Percentiles rank a stretch among this genome's conserved stretches.
Evolutionary conservation across 2,888 invertebrate species (phyloP).

Genomic region (Lobophora halterata): DNA sequence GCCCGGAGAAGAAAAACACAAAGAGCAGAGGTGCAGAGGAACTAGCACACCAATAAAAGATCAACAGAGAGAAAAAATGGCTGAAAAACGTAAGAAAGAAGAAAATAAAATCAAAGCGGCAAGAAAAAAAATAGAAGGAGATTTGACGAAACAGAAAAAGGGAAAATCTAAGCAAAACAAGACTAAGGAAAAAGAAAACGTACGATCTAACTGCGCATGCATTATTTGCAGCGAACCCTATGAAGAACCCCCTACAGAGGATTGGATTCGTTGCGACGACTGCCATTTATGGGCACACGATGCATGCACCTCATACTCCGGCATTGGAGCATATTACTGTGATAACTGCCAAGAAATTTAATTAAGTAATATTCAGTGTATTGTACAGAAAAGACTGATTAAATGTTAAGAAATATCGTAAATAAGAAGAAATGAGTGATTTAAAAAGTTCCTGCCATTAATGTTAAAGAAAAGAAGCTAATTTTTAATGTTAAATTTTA

Average conservation of each 20-base stretch:
- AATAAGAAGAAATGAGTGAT: too few species aligned
- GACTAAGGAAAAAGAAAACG: background rate
- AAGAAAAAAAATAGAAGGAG: background rate
- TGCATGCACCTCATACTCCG: conserved; percentile 12
- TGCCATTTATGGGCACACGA: conserved; percentile 16
- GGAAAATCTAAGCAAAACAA: background rate
- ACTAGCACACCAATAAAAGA: conserved; percentile 3
- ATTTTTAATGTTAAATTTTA: too few species aligned
- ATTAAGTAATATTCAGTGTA: background rate
- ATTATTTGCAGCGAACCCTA: conserved; percentile 1
- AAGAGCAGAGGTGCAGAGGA: conserved; percentile 1
- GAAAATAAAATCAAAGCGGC: background rate
- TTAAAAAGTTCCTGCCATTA: background rate
- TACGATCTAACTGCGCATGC: background rate
- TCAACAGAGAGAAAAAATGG: background rate
- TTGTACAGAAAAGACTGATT: background rate
- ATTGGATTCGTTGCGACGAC: conserved; percentile 16
- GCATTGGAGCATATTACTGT: conserved; percentile 12
- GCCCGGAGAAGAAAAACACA: conserved; percentile 2
- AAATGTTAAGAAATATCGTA: background rate
- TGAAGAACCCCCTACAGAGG: conserved; percentile 9
- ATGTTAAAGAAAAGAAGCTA: background rate
- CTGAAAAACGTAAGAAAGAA: background rate
- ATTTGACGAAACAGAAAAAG: background rate
- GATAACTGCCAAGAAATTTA: conserved; percentile 3